A percentile compares a stretch with the other conserved stretches of the same genome.
phyloP scores from a whole-genome alignment of 2,888 invertebrate species.

The Nomada ferruginata region DNA sequence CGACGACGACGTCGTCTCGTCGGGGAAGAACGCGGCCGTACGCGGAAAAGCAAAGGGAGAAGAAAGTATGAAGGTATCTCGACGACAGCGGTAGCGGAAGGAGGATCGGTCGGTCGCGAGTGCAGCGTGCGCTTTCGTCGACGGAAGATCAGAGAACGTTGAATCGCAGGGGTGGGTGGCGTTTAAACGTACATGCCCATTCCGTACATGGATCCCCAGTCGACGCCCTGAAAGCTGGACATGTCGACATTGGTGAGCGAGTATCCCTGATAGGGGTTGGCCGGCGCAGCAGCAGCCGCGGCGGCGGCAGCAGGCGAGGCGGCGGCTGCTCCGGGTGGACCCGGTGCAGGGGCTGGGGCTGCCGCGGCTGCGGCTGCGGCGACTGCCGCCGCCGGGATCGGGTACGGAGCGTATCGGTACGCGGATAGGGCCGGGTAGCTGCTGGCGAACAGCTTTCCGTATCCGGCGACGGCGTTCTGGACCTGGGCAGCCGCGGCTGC shows the following conservation, averaged over 20 bases:
- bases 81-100: neutral
- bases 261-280: constrained; percentile 91
- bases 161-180: neutral
- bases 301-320: constrained; percentile 85
- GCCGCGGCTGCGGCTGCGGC: constrained; percentile 81
- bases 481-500: constrained; percentile 86
- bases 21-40: too few species aligned
- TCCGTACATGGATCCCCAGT: constrained; percentile 96
- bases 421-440: constrained; percentile 84
- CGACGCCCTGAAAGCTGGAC: constrained; percentile 96
- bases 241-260: constrained; percentile 95
- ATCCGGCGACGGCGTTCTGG: constrained; percentile 87
- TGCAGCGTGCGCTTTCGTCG: neutral
- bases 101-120: neutral
- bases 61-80: neutral
- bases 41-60: too few species aligned
- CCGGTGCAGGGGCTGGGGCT: constrained; percentile 86
- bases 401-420: constrained; percentile 81
- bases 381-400: constrained; percentile 80
- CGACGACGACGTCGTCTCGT: too few species aligned
- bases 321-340: constrained; percentile 85
- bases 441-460: constrained; percentile 88
- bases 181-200: constrained; percentile 95
- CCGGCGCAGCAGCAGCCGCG: constrained; percentile 88
- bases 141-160: constrained; percentile 5